These are phyloP conservation scores for Montipora foliosa DNA, from an alignment of 64 coral and sea anemone genomes.

Conservation along the genomic window DNA sequence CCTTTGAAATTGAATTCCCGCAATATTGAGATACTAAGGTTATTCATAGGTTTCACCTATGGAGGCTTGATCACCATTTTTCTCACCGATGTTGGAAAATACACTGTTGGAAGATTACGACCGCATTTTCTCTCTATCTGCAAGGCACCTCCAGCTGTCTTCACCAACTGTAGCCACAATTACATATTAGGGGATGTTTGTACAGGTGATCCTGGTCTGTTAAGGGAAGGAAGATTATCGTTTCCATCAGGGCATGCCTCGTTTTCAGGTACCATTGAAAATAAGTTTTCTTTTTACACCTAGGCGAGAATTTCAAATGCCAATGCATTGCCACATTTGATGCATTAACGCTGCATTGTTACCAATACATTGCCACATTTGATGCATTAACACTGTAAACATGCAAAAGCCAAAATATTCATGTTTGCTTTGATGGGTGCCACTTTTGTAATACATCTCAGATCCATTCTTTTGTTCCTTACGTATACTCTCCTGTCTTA, in stretches of 20 bases:
- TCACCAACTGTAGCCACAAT: slow-evolving; percentile 81
- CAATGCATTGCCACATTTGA: too few species aligned
- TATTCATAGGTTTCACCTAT: slow-evolving; percentile 61
- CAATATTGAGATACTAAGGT: neutral
- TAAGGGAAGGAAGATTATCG: slow-evolving; percentile 92
- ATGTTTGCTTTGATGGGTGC: too few species aligned
- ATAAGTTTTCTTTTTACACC: neutral
- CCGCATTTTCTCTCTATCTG: slow-evolving; percentile 93
- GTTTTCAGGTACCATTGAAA: slow-evolving; percentile 70
- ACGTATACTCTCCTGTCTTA: too few species aligned
- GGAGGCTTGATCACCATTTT: slow-evolving; percentile 79
- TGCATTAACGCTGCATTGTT: too few species aligned
- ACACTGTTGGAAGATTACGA: slow-evolving; percentile 78
- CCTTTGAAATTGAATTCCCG: neutral
- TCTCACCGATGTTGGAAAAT: slow-evolving; percentile 87
- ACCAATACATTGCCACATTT: too few species aligned
- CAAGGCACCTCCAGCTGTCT: slow-evolving; percentile 56
- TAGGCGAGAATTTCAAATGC: too few species aligned
- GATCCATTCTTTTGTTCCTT: too few species aligned
- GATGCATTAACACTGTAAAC: too few species aligned
- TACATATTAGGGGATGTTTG: slow-evolving; percentile 78
- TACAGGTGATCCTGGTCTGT: slow-evolving; percentile 71
- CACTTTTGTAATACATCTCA: too few species aligned
- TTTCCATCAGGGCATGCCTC: slow-evolving; percentile 96
- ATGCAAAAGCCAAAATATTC: too few species aligned